Base-by-base conservation (phyloP, 2,888 invertebrate genomes). In the Taphrorychus bicolor region DNA sequence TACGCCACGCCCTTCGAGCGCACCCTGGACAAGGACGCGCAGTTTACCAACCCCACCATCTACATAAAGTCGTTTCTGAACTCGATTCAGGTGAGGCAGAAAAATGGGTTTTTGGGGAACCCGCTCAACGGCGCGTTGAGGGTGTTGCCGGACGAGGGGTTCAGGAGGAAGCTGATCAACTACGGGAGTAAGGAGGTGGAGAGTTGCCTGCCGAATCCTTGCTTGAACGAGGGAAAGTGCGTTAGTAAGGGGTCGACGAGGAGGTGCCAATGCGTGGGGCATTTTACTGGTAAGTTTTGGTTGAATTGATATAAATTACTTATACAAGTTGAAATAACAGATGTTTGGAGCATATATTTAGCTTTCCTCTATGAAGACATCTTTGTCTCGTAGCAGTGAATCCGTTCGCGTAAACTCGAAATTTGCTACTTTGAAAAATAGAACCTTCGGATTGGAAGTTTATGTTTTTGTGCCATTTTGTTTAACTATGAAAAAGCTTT, bases 191-290 rank as follows among this genome's bases (percentile, higher is more conserved):
- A 87, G 59, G 84, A 80, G 66, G 82, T 90, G 51, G 91, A 91
- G 76, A 86, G 89, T 0, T 93, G 92, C 78, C 84, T 85, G 56
- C 91, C 91, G 0, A 90, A 91, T 81, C 91, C 91, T 0, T 93
- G 93, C 75, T 82, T 87, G 69, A 87, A 91, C 77, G 87, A 86
- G 9, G 92, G 92, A 0, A 87, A 86, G 74, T 93, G 92, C 78
- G 82, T 88, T 5, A 79, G 84, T 1, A 87, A 86, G 52, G 87
- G 87, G 19, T 80, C 82, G 4, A 87, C 82, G 70, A 87, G 85
- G 73, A 85, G 86, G 66, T 93, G 93, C 76, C 88, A 89, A 71
- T 92, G 92, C 77, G 81, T 82, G 23, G 89, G 90, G 69, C 89
- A 90, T 79, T 92, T 87, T 74, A 91, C 91, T 72, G 92, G 92